Evolutionary conservation across 2,888 invertebrate genomes (phyloP).

Genomic region (Epinotia demarniana): DNA sequence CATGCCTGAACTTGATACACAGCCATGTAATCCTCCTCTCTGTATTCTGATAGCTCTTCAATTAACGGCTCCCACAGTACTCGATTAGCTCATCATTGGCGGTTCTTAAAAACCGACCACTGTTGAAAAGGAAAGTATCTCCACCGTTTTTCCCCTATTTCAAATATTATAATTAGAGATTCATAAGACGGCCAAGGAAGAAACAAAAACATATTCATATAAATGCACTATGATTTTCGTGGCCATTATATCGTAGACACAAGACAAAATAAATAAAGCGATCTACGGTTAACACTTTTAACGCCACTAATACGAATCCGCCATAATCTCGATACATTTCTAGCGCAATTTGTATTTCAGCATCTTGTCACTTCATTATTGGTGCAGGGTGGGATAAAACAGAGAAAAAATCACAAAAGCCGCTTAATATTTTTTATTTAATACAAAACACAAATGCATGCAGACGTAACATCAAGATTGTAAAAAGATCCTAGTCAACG

Average conservation of each 20-base stretch:
- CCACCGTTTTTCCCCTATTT: background rate
- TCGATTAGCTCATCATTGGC: slow-evolving; percentile 20
- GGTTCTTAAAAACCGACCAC: slow-evolving; percentile 13
- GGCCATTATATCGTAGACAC: background rate
- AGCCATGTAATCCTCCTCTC: slow-evolving; percentile 28
- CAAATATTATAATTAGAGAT: background rate
- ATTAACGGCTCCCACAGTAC: slow-evolving; percentile 20
- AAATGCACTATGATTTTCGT: background rate
- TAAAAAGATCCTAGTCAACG: background rate
- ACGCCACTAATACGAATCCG: too few relatives aligned
- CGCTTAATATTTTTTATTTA: background rate
- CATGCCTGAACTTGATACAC: slow-evolving; percentile 23
- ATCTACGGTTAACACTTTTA: too few relatives aligned
- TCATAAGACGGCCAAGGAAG: background rate
- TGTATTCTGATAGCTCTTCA: slow-evolving; percentile 33
- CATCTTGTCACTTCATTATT: too few relatives aligned
- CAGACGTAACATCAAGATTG: background rate
- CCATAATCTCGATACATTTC: too few relatives aligned
- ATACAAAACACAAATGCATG: background rate
- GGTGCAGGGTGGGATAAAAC: too few relatives aligned
- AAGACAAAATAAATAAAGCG: slow-evolving; percentile 5
- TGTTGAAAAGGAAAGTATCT: background rate
- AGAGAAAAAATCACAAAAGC: background rate
- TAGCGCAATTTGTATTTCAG: background rate
- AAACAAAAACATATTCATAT: background rate